phyloP scores from a whole-genome alignment of 2,888 invertebrate species.

The Ochropacha duplaris region DNA sequence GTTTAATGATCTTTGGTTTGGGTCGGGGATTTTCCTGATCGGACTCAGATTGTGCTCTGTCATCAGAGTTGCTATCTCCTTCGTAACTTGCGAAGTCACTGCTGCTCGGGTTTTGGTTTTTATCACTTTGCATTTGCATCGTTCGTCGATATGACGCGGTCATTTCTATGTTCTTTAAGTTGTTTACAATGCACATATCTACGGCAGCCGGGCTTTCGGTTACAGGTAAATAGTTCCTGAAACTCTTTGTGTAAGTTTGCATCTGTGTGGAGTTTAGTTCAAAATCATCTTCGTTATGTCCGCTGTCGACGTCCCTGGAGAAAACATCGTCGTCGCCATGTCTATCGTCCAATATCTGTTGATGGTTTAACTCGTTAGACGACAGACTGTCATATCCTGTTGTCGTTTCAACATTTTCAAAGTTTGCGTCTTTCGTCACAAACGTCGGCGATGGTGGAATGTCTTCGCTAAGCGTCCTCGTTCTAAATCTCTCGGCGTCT shows the following conservation, averaged over 20 bases:
- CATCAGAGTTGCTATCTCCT: slow-evolving; percentile 83
- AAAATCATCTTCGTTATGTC: slow-evolving; percentile 88
- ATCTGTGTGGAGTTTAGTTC: slow-evolving; percentile 84
- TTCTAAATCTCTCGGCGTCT: slow-evolving; percentile 89
- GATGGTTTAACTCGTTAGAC: slow-evolving; percentile 70
- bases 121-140: slow-evolving; percentile 34
- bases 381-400: slow-evolving; percentile 77
- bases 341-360: slow-evolving; percentile 57
- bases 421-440: slow-evolving; percentile 70
- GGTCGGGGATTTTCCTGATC: slow-evolving; percentile 64
- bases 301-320: slow-evolving; percentile 80
- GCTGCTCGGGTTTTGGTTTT: slow-evolving; percentile 57
- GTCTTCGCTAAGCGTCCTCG: slow-evolving; percentile 85
- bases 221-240: slow-evolving; percentile 75
- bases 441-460: slow-evolving; percentile 78
- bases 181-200: slow-evolving; percentile 74
- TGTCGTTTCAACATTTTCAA: slow-evolving; percentile 74
- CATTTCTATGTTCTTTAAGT: slow-evolving; percentile 75
- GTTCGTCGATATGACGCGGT: slow-evolving; percentile 61
- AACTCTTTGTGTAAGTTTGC: slow-evolving; percentile 83
- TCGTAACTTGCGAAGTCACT: slow-evolving; percentile 79
- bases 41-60: slow-evolving; percentile 75
- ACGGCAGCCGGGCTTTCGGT: slow-evolving; percentile 73
- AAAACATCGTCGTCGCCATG: slow-evolving; percentile 56
- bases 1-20: slow-evolving; percentile 85